phyloP scores from a whole-genome alignment of 1,140 invertebrate species.

The Pogonognathellus flavescens region DNA sequence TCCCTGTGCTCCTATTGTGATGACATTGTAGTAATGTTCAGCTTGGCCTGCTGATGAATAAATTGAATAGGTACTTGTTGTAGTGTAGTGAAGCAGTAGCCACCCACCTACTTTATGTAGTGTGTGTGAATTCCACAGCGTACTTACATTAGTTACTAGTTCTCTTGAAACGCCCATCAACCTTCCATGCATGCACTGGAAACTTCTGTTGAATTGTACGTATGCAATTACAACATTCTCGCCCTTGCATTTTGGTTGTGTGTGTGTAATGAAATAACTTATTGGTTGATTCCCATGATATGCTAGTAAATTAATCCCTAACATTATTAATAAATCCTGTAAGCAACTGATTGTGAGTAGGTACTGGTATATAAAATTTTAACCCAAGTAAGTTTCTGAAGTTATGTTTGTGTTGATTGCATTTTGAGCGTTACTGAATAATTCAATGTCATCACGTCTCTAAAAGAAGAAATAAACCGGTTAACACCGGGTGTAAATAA shows the following conservation, averaged over 20 bases:
- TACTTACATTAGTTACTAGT: slow-evolving; percentile 11
- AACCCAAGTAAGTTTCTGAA: slow-evolving; percentile 7
- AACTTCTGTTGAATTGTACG: background rate
- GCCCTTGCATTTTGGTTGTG: too few relatives aligned
- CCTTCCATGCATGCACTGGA: slow-evolving; percentile 5
- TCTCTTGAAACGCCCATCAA: background rate
- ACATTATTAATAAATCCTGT: background rate
- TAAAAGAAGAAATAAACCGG: too few relatives aligned
- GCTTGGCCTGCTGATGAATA: slow-evolving; percentile 2
- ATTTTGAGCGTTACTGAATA: slow-evolving; percentile 14
- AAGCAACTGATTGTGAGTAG: background rate
- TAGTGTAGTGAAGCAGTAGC: too few relatives aligned
- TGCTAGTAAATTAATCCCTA: slow-evolving; percentile 5
- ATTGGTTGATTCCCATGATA: background rate
- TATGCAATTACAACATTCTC: background rate
- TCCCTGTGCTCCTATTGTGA: background rate
- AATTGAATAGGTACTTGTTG: slow-evolving; percentile 12
- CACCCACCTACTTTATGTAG: background rate
- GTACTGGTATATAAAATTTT: background rate
- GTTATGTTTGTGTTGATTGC: slow-evolving; percentile 7
- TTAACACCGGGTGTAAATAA: too few relatives aligned
- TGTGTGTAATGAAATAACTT: background rate
- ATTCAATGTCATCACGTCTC: background rate
- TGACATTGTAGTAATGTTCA: background rate
- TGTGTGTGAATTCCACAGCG: background rate